Evolutionary conservation across 2,888 invertebrate species (phyloP).

Genomic region (Leptogaster cylindrica): DNA sequence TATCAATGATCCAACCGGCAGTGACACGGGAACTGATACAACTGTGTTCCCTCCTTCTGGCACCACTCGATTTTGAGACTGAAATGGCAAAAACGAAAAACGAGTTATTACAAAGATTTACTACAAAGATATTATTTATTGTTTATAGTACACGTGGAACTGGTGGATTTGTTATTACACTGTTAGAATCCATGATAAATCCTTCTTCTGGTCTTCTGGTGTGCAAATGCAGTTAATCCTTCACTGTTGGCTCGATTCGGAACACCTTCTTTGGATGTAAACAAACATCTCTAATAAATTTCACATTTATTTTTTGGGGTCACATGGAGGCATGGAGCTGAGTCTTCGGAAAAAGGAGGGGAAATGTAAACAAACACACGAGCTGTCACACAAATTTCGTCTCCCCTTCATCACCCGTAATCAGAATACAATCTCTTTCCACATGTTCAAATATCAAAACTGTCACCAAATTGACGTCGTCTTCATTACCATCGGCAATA

Average conservation of each 20-base stretch:
- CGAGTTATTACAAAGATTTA: too few relatives aligned
- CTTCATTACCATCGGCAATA: not conserved
- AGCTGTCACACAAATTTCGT: not conserved
- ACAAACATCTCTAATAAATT: too few relatives aligned
- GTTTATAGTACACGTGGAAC: not conserved
- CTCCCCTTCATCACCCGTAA: not conserved
- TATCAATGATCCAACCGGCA: slow-evolving; percentile 82
- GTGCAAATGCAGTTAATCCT: too few relatives aligned
- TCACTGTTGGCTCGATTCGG: too few relatives aligned
- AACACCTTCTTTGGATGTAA: slow-evolving; percentile 6
- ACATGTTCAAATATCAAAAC: too few relatives aligned
- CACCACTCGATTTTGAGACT: slow-evolving; percentile 41
- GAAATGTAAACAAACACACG: slow-evolving; percentile 29
- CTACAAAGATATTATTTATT: too few relatives aligned
- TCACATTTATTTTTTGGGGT: not conserved
- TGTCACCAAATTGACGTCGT: not conserved
- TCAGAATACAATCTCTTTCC: not conserved
- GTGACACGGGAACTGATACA: slow-evolving; percentile 59
- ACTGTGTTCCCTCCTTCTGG: slow-evolving; percentile 57
- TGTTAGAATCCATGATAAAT: too few relatives aligned
- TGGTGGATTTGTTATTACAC: not conserved
- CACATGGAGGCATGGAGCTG: slow-evolving; percentile 1
- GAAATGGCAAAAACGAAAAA: not conserved
- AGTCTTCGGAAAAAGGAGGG: not conserved
- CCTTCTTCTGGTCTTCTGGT: too few relatives aligned